Conservation (phyloP, 2,888 invertebrate genomes). For the Plagiodera versicolora region DNA sequence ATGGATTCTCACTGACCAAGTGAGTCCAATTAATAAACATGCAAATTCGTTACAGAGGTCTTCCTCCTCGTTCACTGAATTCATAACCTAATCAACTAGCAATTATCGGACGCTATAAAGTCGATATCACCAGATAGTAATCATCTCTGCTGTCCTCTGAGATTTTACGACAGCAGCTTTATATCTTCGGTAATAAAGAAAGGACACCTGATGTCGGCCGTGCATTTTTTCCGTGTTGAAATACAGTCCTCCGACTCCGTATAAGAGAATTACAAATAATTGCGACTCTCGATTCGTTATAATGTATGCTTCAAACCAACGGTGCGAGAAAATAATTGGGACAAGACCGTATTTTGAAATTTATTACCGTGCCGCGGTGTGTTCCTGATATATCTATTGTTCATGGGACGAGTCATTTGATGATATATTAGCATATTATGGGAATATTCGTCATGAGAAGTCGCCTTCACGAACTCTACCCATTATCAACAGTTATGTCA, state of each 20-base stretch:
- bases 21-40: background rate
- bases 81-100: background rate
- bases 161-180: background rate
- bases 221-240: constrained; percentile 9
- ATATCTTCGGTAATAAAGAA: constrained; percentile 6
- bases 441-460: background rate
- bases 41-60: background rate
- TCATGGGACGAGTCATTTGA: background rate
- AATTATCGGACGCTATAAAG: background rate
- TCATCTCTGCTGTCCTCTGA: background rate
- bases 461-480: background rate
- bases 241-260: constrained; percentile 27
- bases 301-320: constrained; percentile 55
- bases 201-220: constrained; percentile 10
- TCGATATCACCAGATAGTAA: background rate
- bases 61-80: background rate
- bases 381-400: constrained; percentile 23
- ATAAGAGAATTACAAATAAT: constrained; percentile 47
- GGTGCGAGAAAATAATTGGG: constrained; percentile 57
- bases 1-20: no score
- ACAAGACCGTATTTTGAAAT: constrained; percentile 54
- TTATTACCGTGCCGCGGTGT: constrained; percentile 42
- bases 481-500: no score
- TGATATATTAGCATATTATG: background rate
- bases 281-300: constrained; percentile 46